Conservation (phyloP, 2,113 vertebrate genomes). For the Aptenodytes patagonicus region DNA sequence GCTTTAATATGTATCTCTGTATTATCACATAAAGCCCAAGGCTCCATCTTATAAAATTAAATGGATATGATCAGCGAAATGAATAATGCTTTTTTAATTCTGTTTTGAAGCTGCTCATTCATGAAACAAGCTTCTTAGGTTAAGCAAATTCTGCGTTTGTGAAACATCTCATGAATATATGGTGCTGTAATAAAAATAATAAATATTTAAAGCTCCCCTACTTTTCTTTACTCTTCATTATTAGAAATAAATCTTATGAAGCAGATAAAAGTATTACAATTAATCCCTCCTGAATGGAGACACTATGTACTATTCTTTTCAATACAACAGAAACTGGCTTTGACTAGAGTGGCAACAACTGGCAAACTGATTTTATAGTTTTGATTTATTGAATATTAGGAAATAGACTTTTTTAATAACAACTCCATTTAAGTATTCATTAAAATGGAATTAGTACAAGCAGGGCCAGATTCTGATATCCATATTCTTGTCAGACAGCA, state of each 20-base stretch:
- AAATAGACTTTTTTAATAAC: conserved; percentile 64
- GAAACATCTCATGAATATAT: neutral
- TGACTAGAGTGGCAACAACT: conserved; percentile 46
- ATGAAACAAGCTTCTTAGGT: neutral
- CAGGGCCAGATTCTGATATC: conserved; percentile 56
- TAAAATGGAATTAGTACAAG: conserved; percentile 63
- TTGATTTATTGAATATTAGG: conserved; percentile 65
- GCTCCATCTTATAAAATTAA: neutral
- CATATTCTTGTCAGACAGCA: conserved; percentile 56
- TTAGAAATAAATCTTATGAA: conserved; percentile 50
- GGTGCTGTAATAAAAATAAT: conserved; percentile 4
- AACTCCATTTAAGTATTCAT: conserved; percentile 59
- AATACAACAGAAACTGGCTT: conserved; percentile 10
- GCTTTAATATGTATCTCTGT: neutral
- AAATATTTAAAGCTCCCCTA: conserved; percentile 2
- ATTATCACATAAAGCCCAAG: neutral
- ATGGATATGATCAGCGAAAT: neutral
- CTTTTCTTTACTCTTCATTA: conserved; percentile 35
- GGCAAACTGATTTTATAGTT: conserved; percentile 52
- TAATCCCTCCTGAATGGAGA: conserved; percentile 42
- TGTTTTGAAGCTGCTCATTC: neutral
- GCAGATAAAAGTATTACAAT: conserved; percentile 41
- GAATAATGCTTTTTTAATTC: neutral
- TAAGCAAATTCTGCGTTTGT: neutral
- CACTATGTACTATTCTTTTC: conserved; percentile 16